phyloP scores from a whole-genome alignment of 2,888 invertebrate species.

The Apomyelois bistriatella region DNA sequence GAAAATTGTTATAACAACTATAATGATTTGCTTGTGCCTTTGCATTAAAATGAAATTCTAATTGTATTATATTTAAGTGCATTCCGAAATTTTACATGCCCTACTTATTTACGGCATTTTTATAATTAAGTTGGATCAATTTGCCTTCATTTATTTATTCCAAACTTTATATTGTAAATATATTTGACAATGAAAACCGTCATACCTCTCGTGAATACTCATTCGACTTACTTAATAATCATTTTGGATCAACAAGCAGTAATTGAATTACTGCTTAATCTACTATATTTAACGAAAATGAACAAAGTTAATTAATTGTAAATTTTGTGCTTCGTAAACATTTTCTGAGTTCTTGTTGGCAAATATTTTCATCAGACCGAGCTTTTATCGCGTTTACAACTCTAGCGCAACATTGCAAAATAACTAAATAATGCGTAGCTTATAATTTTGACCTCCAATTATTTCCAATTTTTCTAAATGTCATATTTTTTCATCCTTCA shows the following conservation, averaged over 20 bases:
- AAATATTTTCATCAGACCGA: not conserved
- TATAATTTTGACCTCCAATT: not conserved
- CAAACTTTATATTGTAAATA: no score
- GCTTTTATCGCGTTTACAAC: not conserved
- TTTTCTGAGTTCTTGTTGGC: not conserved
- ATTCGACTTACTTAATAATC: no score
- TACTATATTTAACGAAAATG: not conserved
- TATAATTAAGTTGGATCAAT: no score
- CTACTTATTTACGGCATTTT: no score
- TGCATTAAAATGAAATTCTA: no score
- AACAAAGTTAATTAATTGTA: conserved; percentile 5
- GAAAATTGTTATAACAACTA: no score
- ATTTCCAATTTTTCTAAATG: not conserved
- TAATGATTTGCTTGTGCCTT: no score
- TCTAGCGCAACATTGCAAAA: not conserved
- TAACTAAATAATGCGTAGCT: not conserved
- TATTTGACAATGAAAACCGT: no score
- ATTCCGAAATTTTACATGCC: no score
- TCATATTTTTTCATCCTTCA: not conserved
- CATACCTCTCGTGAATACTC: no score
- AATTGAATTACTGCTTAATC: not conserved
- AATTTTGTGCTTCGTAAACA: not conserved
- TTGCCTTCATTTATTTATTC: no score
- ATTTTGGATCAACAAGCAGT: not conserved
- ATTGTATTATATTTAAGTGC: no score